Evolutionary conservation across 2,113 vertebrate species (phyloP), one percentile per base, ranked within the genome.

Genomic region (pig (Sus scrofa)): DNA sequence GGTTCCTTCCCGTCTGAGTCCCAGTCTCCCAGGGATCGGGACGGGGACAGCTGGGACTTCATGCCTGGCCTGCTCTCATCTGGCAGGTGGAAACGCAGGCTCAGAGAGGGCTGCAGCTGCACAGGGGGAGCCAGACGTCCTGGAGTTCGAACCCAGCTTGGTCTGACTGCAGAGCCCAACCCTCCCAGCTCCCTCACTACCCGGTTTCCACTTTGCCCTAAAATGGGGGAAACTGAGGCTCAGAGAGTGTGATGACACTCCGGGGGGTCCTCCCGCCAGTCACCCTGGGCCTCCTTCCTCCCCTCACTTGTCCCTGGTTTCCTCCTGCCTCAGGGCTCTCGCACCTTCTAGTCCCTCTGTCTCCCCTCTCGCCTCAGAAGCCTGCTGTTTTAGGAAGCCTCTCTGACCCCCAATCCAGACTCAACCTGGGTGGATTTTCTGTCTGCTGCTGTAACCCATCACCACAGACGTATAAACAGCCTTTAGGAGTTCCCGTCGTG

Each of bases 391-490:
- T 9, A 1, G 56, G 73, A 26, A 74, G 50, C 34, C 22, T 7
- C 52, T 24, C 30, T 6, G 58, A 13, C 13, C 56, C 34, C 56
- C n/a, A 18, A 30, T 14, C 37, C 7, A 7, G 75, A 54, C 2
- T 9, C 7, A 1, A 1, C 60, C 32, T 8, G 1, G 0, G 1
- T 8, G 4, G 24, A 1, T 50, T 81, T 88, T 60, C 68, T 65
- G 0, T 30, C 15, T 37, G 54, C 12, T 4, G 62, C 19, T 0
- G 0, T 73, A n/a, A n/a, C 22, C 15, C 0, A 12, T 30, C 14
- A 18, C 37, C 24, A 30, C 1, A 1, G 2, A 14, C 2, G 0
- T 13, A n/a, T 39, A n/a, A n/a, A n/a, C n/a, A n/a, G n/a, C n/a
- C n/a, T n/a, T n/a, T n/a, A n/a, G n/a, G n/a, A n/a, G n/a, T n/a